Percentiles rank a stretch among this genome's conserved stretches.
phyloP scores from a whole-genome alignment of 1,140 invertebrate species.

The Zaprionus vittiger region DNA sequence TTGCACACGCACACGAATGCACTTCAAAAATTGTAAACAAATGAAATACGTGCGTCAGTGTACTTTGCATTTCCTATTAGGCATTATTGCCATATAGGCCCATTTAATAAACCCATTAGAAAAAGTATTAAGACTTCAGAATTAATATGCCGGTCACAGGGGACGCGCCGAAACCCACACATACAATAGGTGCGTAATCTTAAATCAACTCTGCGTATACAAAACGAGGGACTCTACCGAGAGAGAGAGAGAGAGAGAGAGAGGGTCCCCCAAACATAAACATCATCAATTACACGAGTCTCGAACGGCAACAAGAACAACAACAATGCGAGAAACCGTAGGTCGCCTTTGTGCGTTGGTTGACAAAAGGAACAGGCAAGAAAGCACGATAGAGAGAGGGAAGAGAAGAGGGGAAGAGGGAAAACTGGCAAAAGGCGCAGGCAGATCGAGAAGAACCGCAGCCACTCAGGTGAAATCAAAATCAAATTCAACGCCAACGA shows the following conservation, averaged over 20 bases:
- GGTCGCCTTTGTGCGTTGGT: conserved; percentile 65
- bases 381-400: conserved; percentile 14
- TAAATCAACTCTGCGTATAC: conserved; percentile 60
- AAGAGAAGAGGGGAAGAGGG: conserved; percentile 14
- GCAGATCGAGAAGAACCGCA: conserved; percentile 25
- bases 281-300: conserved; percentile 78
- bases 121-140: conserved; percentile 70
- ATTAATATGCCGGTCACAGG: conserved; percentile 70
- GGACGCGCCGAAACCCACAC: conserved; percentile 60
- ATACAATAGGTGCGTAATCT: conserved; percentile 75
- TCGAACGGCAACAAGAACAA: conserved; percentile 48
- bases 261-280: conserved; percentile 57
- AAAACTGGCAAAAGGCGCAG: conserved; percentile 58
- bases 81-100: conserved; percentile 44
- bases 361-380: conserved; percentile 62
- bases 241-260: not conserved
- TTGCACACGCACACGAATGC: not conserved
- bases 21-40: not conserved
- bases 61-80: conserved; percentile 34
- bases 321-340: conserved; percentile 57
- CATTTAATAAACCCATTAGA: conserved; percentile 76
- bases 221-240: conserved; percentile 11
- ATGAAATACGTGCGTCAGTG: not conserved
- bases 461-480: conserved; percentile 83
- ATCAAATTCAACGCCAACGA: conserved; percentile 80